Percentiles rank a stretch among this genome's conserved stretches.
Evolutionary conservation across 1,140 invertebrate species (phyloP).

Genomic region (Hycleus phaleratus): DNA sequence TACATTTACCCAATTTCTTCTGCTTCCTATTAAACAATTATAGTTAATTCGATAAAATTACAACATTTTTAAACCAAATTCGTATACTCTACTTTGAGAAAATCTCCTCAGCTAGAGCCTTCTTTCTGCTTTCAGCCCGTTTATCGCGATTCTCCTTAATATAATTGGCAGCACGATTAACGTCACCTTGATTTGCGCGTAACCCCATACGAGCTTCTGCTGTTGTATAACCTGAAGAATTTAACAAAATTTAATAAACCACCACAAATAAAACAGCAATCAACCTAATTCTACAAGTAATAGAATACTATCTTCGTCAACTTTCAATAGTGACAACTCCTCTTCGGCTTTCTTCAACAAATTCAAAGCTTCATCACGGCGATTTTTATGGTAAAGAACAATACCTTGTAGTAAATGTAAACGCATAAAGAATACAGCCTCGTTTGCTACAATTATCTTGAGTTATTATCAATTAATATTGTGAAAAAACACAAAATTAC

Average conservation of each 20-base stretch:
- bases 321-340: conserved; percentile 53
- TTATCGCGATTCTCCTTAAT: conserved; percentile 52
- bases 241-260: conserved; percentile 9
- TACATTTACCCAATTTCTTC: conserved; percentile 42
- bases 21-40: conserved; percentile 34
- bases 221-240: conserved; percentile 47
- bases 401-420: conserved; percentile 71
- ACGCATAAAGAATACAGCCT: conserved; percentile 63
- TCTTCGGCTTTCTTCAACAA: conserved; percentile 51
- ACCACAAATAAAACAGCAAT: background rate
- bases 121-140: conserved; percentile 44
- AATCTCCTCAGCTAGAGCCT: conserved; percentile 46
- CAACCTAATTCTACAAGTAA: conserved; percentile 51
- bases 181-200: conserved; percentile 51
- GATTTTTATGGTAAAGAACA: conserved; percentile 65
- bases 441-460: conserved; percentile 47
- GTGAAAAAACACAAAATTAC: too few relatives aligned
- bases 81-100: conserved; percentile 36
- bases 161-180: conserved; percentile 54
- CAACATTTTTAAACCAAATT: too few relatives aligned
- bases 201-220: conserved; percentile 58
- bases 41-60: background rate
- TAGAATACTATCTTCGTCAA: conserved; percentile 49
- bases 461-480: background rate
- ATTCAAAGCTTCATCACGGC: conserved; percentile 48